Evolutionary conservation across 53 echinoderm and acorn worm species (phyloP), one percentile per base, ranked within the genome.

Genomic region (Glandiceps talaboti): DNA sequence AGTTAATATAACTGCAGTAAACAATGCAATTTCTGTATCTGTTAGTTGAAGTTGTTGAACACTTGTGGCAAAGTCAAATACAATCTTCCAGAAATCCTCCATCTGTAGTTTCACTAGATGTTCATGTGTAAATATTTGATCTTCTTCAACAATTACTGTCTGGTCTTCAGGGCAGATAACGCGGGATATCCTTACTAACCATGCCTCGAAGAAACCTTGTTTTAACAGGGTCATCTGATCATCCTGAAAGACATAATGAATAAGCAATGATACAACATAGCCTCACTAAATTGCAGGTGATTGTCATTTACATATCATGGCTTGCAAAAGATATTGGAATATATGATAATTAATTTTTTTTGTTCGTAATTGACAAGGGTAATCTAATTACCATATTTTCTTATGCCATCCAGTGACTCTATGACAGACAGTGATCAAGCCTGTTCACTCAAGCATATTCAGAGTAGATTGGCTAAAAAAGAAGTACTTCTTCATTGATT

Each of bases 141-240:
- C 81, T 30, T 89, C 87, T 30, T 82, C 73, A 28, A 99, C 85
- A 31, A 91, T 78, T 74, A 99, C 80, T 20, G 85, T 78, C 25
- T 82, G 85, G 64, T 93, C 90, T 31, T 82, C 74, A 30, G 74
- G 75, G 27, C 88, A 86, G 30, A 87, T 82, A 27, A 99, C 89
- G 27, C 88, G 84, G 31, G 86, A 83, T 73, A 93, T 80, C 79
- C 90, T 87, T 76, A 99, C 92, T 77, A 99, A 76, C 93, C 99
- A 99, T 14, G 89, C 92, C 79, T 99, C 91, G 81, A 99, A 99
- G 85, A 94, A 93, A 20, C 91, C 88, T 33, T 89, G 91, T 82
- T 93, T 99, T 33, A 99, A 76, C 0, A 99, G 83, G 27, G 89
- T 88, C 86, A 99, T 93, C 82, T 99, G 93, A 77, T 99, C 99